Base-by-base conservation (phyloP, 1,140 invertebrate species). In the Delia radicum region DNA sequence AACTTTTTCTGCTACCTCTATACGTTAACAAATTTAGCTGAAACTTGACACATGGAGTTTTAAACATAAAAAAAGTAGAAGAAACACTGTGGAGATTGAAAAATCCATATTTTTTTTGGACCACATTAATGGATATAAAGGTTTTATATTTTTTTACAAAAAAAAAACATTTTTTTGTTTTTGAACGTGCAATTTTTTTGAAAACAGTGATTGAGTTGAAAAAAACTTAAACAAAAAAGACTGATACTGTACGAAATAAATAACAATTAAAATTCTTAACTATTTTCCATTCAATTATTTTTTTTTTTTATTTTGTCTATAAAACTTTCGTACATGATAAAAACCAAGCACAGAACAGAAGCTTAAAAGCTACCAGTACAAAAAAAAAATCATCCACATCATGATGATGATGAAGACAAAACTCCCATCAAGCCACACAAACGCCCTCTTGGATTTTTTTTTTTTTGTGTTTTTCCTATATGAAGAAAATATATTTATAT, bases 181-280 rank as follows among this genome's bases (percentile, higher is more conserved):
- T n/a, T n/a, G n/a, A n/a, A n/a, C n/a, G n/a, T n/a, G n/a, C n/a
- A n/a, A n/a, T n/a, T n/a, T n/a, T n/a, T n/a, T n/a, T n/a, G n/a
- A n/a, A n/a, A n/a, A n/a, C n/a, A n/a, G n/a, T n/a, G n/a, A n/a
- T n/a, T n/a, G n/a, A n/a, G n/a, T n/a, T 24, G 48, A 21, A 55
- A 18, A 21, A 55, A 21, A 7, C 18, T n/a, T 5, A 48, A 13
- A 48, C 13, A 18, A 21, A 55, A 21, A 69, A 33, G 29, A 37
- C 13, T n/a, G 28, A 33, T 8, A 63, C 33, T 24, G 21, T 10
- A 63, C 24, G 26, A 69, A 55, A 31, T 27, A 27, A 67, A 27
- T 8, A 67, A 33, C 65, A 69, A 69, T 69, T 69, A 69, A 69
- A 69, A 69, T 69, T 69, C 65, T 69, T 69, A 33, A 33, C 29